These are phyloP conservation scores for Tetramorium parvispinum DNA, from an alignment of 1,140 invertebrate genomes.

Conservation along the genomic window DNA sequence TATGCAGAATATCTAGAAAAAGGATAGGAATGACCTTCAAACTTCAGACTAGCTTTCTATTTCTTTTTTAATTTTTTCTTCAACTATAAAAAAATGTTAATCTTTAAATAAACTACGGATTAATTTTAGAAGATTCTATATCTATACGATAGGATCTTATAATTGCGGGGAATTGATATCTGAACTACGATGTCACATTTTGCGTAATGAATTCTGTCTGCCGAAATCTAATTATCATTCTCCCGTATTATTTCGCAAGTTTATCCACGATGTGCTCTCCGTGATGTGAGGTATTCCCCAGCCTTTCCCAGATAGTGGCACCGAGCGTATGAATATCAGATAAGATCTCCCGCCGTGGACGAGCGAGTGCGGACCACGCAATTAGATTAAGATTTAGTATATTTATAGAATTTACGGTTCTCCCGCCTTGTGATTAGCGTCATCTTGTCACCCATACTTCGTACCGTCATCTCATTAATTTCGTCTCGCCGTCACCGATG, in stretches of 20 bases:
- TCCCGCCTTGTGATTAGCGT: slow-evolving; percentile 10
- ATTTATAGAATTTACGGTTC: slow-evolving; percentile 31
- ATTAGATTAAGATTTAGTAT: slow-evolving; percentile 41
- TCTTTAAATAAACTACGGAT: background rate
- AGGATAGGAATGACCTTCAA: background rate
- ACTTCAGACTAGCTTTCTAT: background rate
- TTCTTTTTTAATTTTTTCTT: background rate
- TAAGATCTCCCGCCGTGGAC: slow-evolving; percentile 3
- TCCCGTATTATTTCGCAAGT: slow-evolving; percentile 10
- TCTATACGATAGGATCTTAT: no score
- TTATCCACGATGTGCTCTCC: background rate
- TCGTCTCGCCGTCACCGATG: background rate
- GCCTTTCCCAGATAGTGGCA: background rate
- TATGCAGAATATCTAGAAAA: background rate
- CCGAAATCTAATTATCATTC: slow-evolving; percentile 8
- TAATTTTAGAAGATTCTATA: background rate
- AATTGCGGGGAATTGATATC: background rate
- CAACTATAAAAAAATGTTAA: background rate
- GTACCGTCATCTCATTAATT: slow-evolving; percentile 1
- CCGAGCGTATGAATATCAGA: slow-evolving; percentile 38
- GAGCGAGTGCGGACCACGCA: background rate
- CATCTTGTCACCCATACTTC: slow-evolving; percentile 18
- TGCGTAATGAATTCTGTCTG: background rate
- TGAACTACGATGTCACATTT: background rate
- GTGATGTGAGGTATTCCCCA: background rate